phyloP scores from a whole-genome alignment of 2,797 vertebrate genomes.

The Martes flavigula region DNA sequence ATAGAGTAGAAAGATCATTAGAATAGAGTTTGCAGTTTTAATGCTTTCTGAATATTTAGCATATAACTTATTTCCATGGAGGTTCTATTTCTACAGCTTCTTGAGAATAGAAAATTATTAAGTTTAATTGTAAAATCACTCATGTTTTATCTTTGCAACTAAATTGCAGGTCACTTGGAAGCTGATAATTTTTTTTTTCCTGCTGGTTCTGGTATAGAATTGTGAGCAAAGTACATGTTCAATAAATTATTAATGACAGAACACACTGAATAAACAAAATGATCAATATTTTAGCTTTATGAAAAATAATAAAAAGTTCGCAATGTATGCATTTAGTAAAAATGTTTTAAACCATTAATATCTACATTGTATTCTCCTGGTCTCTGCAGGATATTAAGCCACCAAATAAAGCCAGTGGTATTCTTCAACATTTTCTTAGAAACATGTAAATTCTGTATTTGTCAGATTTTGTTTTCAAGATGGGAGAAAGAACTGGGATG shows the following conservation, averaged over 20 bases:
- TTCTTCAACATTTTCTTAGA: not conserved
- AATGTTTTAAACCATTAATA: not conserved
- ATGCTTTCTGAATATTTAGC: constrained; percentile 3
- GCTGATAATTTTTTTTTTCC: not conserved
- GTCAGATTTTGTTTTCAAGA: not conserved
- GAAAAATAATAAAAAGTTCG: not conserved
- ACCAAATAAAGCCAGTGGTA: not conserved
- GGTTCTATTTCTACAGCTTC: not conserved
- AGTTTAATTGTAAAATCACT: constrained; percentile 3
- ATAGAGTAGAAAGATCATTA: not conserved
- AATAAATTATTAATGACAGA: constrained; percentile 42
- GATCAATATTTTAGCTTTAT: not conserved
- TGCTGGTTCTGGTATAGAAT: not conserved
- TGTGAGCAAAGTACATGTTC: not conserved
- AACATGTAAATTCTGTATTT: not conserved
- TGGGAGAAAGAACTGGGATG: not conserved
- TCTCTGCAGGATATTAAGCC: not conserved
- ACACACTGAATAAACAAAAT: not conserved
- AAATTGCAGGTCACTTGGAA: not conserved
- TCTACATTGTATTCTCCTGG: not conserved
- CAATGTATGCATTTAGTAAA: not conserved
- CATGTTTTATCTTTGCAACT: not conserved
- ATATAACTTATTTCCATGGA: not conserved
- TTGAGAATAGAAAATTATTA: not conserved
- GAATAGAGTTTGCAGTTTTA: not conserved